phyloP scores from a whole-genome alignment of 2,797 vertebrate genomes.

The Morelia viridis region DNA sequence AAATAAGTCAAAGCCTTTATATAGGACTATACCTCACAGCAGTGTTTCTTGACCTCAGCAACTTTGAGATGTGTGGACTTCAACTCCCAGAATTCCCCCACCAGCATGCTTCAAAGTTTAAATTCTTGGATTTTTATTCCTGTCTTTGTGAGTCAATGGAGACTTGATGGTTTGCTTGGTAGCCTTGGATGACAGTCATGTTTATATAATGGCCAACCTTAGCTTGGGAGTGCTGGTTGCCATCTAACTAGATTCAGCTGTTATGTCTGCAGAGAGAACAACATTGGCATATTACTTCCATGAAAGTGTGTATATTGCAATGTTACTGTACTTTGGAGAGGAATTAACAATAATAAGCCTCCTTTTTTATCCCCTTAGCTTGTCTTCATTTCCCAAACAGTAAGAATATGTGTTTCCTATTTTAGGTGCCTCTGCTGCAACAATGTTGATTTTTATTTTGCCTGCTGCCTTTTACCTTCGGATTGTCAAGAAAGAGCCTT shows the following conservation, averaged over 20 bases:
- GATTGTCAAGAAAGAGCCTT: constrained; percentile 87
- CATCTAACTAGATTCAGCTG: background rate
- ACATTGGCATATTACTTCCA: background rate
- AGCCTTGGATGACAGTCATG: background rate
- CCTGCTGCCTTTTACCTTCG: constrained; percentile 92
- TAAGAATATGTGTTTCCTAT: constrained; percentile 26
- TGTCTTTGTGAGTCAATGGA: background rate
- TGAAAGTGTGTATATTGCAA: background rate
- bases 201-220: background rate
- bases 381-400: background rate
- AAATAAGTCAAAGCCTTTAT: background rate
- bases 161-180: background rate
- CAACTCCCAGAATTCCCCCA: background rate
- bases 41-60: background rate
- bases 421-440: constrained; percentile 93
- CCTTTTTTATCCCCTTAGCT: background rate
- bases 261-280: background rate
- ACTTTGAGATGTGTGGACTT: background rate
- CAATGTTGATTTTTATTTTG: constrained; percentile 96
- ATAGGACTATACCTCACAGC: background rate
- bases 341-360: background rate
- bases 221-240: background rate
- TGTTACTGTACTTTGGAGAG: background rate
- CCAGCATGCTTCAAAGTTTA: background rate
- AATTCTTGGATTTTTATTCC: background rate